phyloP scores from a whole-genome alignment of 2,113 vertebrate species.

The Podarcis muralis region DNA sequence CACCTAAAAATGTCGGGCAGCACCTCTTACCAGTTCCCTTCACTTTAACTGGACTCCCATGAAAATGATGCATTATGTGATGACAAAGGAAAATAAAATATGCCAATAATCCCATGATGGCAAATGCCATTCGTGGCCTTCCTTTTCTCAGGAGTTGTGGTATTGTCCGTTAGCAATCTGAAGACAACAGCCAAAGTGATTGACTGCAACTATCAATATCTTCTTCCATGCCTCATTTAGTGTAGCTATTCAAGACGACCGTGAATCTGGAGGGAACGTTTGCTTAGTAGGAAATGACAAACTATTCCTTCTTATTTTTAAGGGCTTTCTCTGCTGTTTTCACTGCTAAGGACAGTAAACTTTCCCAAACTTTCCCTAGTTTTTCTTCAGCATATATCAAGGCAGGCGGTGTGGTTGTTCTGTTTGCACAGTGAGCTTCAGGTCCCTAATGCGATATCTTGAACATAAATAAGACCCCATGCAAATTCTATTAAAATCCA shows the following conservation, averaged over 20 bases:
- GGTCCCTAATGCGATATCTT: constrained; percentile 64
- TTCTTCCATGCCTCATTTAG: background rate
- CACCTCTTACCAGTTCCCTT: background rate
- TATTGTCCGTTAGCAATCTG: background rate
- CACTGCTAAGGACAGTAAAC: background rate
- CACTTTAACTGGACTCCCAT: background rate
- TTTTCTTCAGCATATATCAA: constrained; percentile 33
- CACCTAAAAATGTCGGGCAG: background rate
- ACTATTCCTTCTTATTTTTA: background rate
- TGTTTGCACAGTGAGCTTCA: constrained; percentile 33
- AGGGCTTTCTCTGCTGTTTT: background rate
- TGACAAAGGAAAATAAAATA: background rate
- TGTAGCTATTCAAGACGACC: constrained; percentile 12
- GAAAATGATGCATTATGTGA: background rate
- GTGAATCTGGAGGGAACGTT: background rate
- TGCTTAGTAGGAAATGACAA: background rate
- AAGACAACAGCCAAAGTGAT: background rate
- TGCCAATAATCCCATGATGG: background rate
- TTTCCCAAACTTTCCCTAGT: background rate
- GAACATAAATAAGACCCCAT: constrained; percentile 60
- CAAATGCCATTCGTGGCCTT: background rate
- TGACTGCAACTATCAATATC: background rate
- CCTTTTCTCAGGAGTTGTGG: background rate
- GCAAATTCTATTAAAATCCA: constrained; percentile 71
- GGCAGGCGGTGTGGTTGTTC: constrained; percentile 5